Evolutionary conservation across 2,797 vertebrate species (phyloP).

Genomic region (Sciurus vulgaris): DNA sequence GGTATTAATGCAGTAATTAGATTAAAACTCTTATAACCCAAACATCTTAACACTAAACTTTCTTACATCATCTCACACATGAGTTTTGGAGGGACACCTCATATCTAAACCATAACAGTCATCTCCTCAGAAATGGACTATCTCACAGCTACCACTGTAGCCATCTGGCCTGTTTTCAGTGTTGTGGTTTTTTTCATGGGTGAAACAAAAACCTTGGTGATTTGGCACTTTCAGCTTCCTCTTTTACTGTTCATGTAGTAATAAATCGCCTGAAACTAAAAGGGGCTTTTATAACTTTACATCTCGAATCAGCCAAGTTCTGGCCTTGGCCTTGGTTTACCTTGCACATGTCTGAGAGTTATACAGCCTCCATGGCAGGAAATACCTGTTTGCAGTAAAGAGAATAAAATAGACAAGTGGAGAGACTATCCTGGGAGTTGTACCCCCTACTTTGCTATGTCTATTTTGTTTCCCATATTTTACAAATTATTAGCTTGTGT

Average conservation of each 20-base stretch:
- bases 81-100: too few relatives aligned
- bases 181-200: neutral
- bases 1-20: too few relatives aligned
- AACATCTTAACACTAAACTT: too few relatives aligned
- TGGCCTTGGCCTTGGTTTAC: slow-evolving; percentile 6
- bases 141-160: neutral
- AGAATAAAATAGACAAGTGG: neutral
- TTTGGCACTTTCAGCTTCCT: neutral
- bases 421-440: neutral
- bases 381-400: neutral
- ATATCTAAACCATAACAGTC: too few relatives aligned
- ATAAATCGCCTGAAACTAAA: neutral
- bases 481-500: neutral
- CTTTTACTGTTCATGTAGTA: neutral
- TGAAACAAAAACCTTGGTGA: neutral
- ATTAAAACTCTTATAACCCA: too few relatives aligned
- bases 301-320: neutral
- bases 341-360: neutral
- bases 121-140: neutral
- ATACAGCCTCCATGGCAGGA: neutral
- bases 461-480: neutral
- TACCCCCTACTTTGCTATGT: neutral
- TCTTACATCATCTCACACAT: too few relatives aligned
- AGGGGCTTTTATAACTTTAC: neutral
- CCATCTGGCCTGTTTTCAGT: neutral